These are phyloP conservation scores for Palloptera scutellata DNA, from an alignment of 2,888 invertebrate genomes.

Conservation along the genomic window DNA sequence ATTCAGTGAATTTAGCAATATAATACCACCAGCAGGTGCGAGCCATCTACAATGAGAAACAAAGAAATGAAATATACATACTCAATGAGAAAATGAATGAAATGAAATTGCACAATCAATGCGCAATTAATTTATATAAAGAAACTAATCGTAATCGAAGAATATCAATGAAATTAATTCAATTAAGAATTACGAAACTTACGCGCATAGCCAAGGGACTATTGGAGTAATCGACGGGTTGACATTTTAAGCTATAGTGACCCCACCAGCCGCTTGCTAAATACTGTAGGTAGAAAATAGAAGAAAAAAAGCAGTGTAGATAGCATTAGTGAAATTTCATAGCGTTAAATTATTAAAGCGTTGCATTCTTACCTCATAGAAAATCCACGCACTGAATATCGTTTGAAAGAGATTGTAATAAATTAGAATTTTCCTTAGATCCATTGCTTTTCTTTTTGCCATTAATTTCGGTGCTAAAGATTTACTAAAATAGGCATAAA, in stretches of 20 bases:
- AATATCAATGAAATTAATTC: background rate
- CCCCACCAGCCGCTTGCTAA: constrained; percentile 79
- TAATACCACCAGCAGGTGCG: constrained; percentile 96
- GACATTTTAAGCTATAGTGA: constrained; percentile 82
- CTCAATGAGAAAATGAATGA: constrained; percentile 12
- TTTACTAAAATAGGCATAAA: constrained; percentile 84
- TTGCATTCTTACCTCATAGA: constrained; percentile 79
- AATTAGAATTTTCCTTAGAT: constrained; percentile 80
- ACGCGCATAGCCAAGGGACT: constrained; percentile 76
- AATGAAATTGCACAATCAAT: constrained; percentile 19
- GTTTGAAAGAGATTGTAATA: constrained; percentile 91
- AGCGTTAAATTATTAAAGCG: background rate
- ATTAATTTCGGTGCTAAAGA: constrained; percentile 85
- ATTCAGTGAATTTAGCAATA: constrained; percentile 96
- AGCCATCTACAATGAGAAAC: constrained; percentile 75
- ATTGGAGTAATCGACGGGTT: constrained; percentile 86
- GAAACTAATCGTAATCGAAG: constrained; percentile 16
- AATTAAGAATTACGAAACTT: constrained; percentile 51
- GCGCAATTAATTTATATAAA: background rate
- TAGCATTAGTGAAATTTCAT: background rate
- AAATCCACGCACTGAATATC: constrained; percentile 88
- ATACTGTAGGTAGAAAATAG: constrained; percentile 64
- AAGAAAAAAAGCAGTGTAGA: constrained; percentile 21
- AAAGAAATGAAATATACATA: constrained; percentile 41
- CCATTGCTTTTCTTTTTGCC: constrained; percentile 89